Evolutionary conservation across 2,888 invertebrate genomes (phyloP), one percentile per base, ranked within the genome.

Genomic region (Oasisia sp.): DNA sequence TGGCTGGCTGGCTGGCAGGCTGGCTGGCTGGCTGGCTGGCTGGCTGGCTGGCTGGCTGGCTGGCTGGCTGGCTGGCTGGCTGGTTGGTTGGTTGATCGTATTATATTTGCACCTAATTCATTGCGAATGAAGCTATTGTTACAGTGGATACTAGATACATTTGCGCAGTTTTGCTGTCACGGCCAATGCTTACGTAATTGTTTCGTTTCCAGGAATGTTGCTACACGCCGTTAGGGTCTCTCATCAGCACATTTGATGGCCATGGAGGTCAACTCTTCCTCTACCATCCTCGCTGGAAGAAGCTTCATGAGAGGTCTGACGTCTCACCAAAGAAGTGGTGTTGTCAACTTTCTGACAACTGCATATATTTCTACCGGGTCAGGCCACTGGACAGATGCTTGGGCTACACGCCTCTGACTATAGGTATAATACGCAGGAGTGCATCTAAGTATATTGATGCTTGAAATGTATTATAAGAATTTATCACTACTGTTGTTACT

Each of bases 211-310:
- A 74, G 74, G 74, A 74, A 74, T 93, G 93, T 89, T 93, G 93
- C 89, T 93, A 93, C 92, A 45, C 44, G n/a, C 12, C 44, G 5
- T 56, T 44, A 14, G 92, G 92, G 1, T 38, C 91, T 32, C 91
- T 93, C 19, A 91, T 93, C 14, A 89, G 89, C 9, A 89, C 58
- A 14, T 89, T 91, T 2, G 32, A 58, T 32, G 58, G 27, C 32
- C 32, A 32, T 7, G 89, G 90, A 32, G 93, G 93, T 32, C 92
- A 92, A 12, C 38, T 93, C 0, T 90, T 92, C 32, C 32, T 91
- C 9, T 91, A 91, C 89, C 92, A 93, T 56, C 91, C 91, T 32
- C 44, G 45, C 32, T 91, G 56, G 44, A 19, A 32, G 32, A 50
- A 14, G 45, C 91, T 44, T 8, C 91, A 91, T 50, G 7, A 50